Evolutionary conservation across 92 coral and sea anemone species (phyloP), one percentile per base, ranked within the genome.

Genomic region (Nematostella vectensis): DNA sequence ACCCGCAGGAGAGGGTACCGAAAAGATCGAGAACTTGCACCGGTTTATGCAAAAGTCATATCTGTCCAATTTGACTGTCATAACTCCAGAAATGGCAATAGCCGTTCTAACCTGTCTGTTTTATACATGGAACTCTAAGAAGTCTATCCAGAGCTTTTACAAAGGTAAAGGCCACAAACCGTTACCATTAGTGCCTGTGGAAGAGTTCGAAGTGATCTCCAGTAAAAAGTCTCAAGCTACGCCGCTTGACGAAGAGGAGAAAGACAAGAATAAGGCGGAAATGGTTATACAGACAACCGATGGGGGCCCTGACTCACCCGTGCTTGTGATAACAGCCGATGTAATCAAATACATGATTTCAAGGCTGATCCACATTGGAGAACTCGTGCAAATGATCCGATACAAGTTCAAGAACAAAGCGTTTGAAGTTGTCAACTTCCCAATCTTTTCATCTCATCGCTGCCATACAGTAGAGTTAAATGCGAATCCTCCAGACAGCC

Each of bases 31-130:
- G 26, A 31, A 27, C 15, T 36, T 62, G 38, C 71, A 72, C 4
- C 26, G 78, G 6, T 55, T 50, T 19, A 29, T 62, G 16, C 69
- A 62, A 29, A 47, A 63, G 33, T 71, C 63, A 44, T 61, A 47
- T 48, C 63, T 71, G 10, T 20, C 50, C 25, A 62, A 67, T 29
- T 53, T 63, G 2, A 59, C 77, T 25, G 61, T 64, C 6, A 52
- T 63, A 30, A 60, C 62, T 3, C 83, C 77, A 40, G 68, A 69
- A 20, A 58, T 77, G 62, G 77, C 72, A 22, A 47, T 63, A 31
- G 72, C 72, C 3, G 47, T 66, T 27, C 31, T 66, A 33, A 55
- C 72, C 27, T 66, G 72, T 19, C 11, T 66, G 43, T 17, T 66
- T 15, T 55, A 66, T 48, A 59, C 72, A 3, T 66, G 72, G 72